These are phyloP conservation scores for Hydropsyche tenuis DNA, from an alignment of 1,140 invertebrate species.

Conservation along the genomic window DNA sequence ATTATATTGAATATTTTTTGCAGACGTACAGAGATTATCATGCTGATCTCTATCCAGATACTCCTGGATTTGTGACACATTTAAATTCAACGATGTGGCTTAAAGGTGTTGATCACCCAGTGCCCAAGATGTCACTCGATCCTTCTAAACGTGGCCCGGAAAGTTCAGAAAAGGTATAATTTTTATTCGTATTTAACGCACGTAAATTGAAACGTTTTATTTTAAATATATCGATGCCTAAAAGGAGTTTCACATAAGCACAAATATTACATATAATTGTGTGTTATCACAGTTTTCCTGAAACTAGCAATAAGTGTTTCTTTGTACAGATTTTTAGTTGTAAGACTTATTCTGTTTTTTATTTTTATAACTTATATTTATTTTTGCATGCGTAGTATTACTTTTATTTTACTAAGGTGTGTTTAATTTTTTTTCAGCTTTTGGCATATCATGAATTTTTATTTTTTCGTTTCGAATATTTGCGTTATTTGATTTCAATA, in stretches of 20 bases:
- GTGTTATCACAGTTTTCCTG: no score
- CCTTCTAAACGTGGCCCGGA: constrained; percentile 69
- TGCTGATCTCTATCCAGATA: constrained; percentile 91
- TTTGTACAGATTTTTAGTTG: no score
- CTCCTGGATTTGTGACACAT: constrained; percentile 76
- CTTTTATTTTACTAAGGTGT: not conserved
- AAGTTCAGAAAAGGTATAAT: constrained; percentile 54
- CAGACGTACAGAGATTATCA: constrained; percentile 94
- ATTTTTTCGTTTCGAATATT: constrained; percentile 29
- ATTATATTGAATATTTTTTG: constrained; percentile 44
- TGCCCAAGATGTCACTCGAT: constrained; percentile 82
- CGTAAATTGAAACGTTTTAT: no score
- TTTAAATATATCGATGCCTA: no score
- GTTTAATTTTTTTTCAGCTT: constrained; percentile 27
- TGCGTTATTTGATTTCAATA: constrained; percentile 22
- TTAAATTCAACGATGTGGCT: constrained; percentile 81
- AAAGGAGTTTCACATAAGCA: no score
- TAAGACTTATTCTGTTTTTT: no score
- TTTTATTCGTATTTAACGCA: no score
- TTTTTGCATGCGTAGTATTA: constrained; percentile 24
- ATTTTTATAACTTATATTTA: no score
- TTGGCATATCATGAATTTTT: constrained; percentile 11
- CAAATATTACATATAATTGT: no score
- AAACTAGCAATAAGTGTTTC: no score
- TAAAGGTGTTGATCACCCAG: constrained; percentile 70